phyloP scores from a whole-genome alignment of 2,113 vertebrate genomes.

The Tenrec ecaudatus region DNA sequence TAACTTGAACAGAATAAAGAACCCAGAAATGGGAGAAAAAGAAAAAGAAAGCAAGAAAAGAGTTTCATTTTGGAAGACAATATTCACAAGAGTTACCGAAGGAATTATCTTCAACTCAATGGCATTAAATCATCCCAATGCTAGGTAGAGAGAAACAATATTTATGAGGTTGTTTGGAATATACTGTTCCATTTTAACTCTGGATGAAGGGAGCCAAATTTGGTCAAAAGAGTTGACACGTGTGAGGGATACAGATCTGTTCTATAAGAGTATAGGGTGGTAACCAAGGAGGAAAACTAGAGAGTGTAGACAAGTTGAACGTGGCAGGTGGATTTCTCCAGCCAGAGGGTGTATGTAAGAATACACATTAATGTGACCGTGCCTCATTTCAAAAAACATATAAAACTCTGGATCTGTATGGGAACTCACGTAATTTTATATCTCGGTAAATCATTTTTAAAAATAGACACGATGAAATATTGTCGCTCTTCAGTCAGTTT shows the following conservation, averaged over 20 bases:
- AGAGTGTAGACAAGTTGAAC: too few species aligned
- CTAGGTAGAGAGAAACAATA: neutral
- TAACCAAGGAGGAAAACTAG: neutral
- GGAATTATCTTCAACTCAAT: fast-evolving
- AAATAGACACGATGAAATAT: neutral
- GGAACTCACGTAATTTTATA: neutral
- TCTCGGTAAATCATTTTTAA: neutral
- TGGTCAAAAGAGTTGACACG: fast-evolving
- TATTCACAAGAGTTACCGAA: too few species aligned
- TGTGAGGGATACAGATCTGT: fast-evolving
- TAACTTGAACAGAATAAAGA: too few species aligned
- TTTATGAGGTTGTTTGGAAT: too few species aligned
- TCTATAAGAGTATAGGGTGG: too few species aligned
- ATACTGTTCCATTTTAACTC: neutral
- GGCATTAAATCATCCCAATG: neutral
- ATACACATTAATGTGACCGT: neutral
- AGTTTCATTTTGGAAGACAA: fast-evolving
- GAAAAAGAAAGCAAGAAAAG: too few species aligned
- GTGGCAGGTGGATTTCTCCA: too few species aligned
- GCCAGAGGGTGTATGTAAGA: fast-evolving
- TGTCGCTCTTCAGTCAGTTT: neutral
- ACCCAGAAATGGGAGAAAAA: too few species aligned
- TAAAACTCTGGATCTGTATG: neutral
- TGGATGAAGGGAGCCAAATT: fast-evolving
- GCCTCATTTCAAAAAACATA: neutral